phyloP scores from a whole-genome alignment of 2,113 vertebrate genomes.

The Protomyctophum bolini region DNA sequence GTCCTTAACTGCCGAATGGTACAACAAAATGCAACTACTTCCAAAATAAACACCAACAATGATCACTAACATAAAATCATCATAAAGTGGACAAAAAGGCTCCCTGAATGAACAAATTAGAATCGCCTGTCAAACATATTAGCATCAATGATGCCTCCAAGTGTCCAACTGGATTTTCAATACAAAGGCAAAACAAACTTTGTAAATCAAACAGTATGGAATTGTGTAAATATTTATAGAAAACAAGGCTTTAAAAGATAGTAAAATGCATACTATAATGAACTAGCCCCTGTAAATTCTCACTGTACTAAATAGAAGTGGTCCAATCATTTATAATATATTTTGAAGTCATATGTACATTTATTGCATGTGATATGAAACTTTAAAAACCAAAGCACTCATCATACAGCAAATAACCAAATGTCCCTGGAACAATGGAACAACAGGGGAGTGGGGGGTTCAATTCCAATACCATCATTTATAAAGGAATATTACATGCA shows the following conservation, averaged over 20 bases:
- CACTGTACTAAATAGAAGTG: not conserved
- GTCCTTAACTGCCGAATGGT: too few species aligned
- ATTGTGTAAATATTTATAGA: slow-evolving; percentile 18
- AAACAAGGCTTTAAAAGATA: slow-evolving; percentile 10
- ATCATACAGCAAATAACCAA: slow-evolving; percentile 27
- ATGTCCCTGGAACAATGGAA: slow-evolving; percentile 38
- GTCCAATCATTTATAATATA: slow-evolving; percentile 10
- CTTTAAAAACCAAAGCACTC: slow-evolving; percentile 50
- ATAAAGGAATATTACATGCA: slow-evolving; percentile 49
- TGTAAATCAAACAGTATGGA: slow-evolving; percentile 31
- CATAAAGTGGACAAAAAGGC: slow-evolving; percentile 37
- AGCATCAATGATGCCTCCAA: slow-evolving; percentile 26
- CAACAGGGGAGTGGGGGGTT: not conserved
- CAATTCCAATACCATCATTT: slow-evolving; percentile 38
- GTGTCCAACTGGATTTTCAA: slow-evolving; percentile 1
- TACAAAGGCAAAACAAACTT: slow-evolving; percentile 12
- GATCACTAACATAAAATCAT: slow-evolving; percentile 37
- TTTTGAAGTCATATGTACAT: slow-evolving; percentile 52
- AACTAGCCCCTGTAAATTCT: slow-evolving; percentile 25
- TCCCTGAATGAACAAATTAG: slow-evolving; percentile 62
- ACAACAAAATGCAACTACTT: too few species aligned
- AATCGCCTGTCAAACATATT: slow-evolving; percentile 41
- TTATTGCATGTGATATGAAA: slow-evolving; percentile 70
- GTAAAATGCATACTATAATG: slow-evolving; percentile 13
- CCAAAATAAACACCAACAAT: too few species aligned